These are phyloP conservation scores for Donacobius atricapilla DNA, from an alignment of 2,113 vertebrate genomes.

Conservation along the genomic window DNA sequence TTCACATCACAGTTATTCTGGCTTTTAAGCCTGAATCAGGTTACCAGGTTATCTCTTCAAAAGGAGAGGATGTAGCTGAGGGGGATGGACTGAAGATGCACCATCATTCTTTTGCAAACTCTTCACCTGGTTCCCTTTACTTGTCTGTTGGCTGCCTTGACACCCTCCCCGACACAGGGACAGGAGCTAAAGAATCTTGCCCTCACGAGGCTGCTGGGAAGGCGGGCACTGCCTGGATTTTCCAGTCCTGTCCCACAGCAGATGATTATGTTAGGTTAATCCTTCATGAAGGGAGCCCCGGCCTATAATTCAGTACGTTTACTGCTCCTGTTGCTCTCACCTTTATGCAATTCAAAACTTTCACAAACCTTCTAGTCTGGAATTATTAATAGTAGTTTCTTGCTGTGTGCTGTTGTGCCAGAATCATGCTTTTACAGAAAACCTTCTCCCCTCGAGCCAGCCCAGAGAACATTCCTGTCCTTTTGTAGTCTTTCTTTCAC, in stretches of 20 bases:
- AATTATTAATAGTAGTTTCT: not conserved
- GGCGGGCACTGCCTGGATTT: not conserved
- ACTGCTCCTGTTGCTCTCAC: not conserved
- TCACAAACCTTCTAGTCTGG: not conserved
- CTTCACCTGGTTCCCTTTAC: not conserved
- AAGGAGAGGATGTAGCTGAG: not conserved
- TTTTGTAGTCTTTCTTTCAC: not conserved
- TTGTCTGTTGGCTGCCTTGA: not conserved
- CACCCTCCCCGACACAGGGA: rapidly evolving
- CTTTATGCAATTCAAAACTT: not conserved
- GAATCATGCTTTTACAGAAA: not conserved
- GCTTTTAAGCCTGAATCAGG: not conserved
- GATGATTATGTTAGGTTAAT: not conserved
- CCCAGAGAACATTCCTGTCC: not conserved
- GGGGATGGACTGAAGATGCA: not conserved
- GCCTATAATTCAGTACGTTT: not conserved
- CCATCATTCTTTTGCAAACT: not conserved
- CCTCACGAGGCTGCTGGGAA: not conserved
- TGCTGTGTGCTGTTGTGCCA: not conserved
- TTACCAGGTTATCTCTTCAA: not conserved
- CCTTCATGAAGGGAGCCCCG: not conserved
- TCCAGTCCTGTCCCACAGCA: not conserved
- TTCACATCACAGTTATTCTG: not conserved
- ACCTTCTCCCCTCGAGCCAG: not conserved
- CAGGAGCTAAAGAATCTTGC: too few species aligned